Percentiles rank a stretch among this genome's conserved stretches.
Evolutionary conservation across 2,888 invertebrate genomes (phyloP).

Genomic region (Crocallis elinguaria): DNA sequence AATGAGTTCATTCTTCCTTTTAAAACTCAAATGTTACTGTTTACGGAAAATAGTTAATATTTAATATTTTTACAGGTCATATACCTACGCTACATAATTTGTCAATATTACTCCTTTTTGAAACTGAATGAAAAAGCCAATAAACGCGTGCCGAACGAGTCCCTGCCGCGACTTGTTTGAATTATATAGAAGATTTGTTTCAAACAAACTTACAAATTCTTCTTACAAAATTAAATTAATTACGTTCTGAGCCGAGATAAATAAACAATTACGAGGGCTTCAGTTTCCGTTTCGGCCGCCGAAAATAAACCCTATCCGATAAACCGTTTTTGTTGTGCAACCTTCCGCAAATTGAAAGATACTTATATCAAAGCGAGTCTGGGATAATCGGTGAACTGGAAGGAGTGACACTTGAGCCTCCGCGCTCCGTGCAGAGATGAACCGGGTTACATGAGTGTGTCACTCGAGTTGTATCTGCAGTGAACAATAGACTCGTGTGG

Average conservation of each 20-base stretch:
- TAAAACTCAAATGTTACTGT: too few species aligned
- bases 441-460: conserved; percentile 42
- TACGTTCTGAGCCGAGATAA: conserved; percentile 30
- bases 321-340: conserved; percentile 19
- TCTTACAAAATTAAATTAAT: conserved; percentile 34
- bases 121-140: too few species aligned
- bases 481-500: conserved; percentile 46
- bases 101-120: too few species aligned
- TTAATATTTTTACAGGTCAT: too few species aligned
- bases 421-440: conserved; percentile 33
- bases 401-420: conserved; percentile 33
- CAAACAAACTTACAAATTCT: conserved; percentile 23
- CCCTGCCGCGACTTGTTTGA: neutral
- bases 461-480: conserved; percentile 39
- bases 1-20: too few species aligned
- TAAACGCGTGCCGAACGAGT: neutral
- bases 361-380: conserved; percentile 6
- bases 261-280: conserved; percentile 32
- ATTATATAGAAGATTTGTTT: conserved; percentile 13
- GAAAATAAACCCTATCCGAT: conserved; percentile 21
- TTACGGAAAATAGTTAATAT: too few species aligned
- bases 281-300: conserved; percentile 22
- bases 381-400: conserved; percentile 7
- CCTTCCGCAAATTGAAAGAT: conserved; percentile 20
- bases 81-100: too few species aligned